Conservation (phyloP, 2,797 vertebrate species). For the Cynopterus sphinx region DNA sequence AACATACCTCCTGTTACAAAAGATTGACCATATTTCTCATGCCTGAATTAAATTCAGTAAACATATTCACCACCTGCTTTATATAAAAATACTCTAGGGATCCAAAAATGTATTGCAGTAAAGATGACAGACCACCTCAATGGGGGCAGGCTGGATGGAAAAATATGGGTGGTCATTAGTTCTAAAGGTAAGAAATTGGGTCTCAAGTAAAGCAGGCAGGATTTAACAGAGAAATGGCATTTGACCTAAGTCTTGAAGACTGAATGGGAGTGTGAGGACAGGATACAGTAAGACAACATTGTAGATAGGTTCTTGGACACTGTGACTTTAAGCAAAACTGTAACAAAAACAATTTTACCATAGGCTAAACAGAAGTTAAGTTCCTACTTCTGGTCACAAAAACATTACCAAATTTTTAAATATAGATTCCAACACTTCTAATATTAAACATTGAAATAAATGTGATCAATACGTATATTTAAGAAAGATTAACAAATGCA, state of each 20-base stretch:
- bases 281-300: not conserved
- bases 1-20: not conserved
- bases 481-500: not conserved
- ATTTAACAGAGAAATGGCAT: not conserved
- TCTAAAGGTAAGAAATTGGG: not conserved
- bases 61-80: not conserved
- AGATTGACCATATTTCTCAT: not conserved
- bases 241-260: not conserved
- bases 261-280: not conserved
- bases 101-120: not conserved
- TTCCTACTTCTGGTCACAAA: not conserved
- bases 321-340: not conserved
- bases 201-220: not conserved
- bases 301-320: not conserved
- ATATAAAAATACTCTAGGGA: not conserved
- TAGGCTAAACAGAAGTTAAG: not conserved
- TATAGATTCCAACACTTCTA: not conserved
- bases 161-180: not conserved
- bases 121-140: not conserved
- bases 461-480: not conserved
- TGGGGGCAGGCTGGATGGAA: not conserved
- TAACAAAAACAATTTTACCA: not conserved
- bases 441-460: not conserved
- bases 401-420: not conserved
- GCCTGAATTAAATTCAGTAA: not conserved